These are phyloP conservation scores for Dasypogon diadema DNA, from an alignment of 2,888 invertebrate species.

Conservation along the genomic window DNA sequence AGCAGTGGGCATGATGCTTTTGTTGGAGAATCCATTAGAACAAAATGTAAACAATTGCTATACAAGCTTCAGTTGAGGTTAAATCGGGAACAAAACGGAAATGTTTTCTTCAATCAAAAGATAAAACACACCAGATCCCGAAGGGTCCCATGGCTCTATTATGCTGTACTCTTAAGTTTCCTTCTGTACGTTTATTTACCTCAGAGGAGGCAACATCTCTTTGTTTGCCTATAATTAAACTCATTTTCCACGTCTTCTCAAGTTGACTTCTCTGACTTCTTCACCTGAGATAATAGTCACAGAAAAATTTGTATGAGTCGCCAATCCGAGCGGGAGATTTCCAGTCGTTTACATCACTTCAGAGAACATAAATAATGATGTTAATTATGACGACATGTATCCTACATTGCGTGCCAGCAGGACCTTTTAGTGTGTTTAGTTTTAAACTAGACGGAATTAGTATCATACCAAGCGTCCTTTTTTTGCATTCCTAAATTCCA, in stretches of 20 bases:
- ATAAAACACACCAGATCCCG: not conserved
- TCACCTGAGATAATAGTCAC: not conserved
- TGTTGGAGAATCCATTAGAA: no score
- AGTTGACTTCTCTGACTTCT: not conserved
- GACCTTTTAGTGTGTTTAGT: no score
- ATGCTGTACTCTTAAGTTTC: not conserved
- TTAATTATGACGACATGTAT: not conserved
- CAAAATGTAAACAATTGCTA: no score
- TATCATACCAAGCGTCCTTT: no score
- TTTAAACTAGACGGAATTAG: no score
- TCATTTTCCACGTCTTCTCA: not conserved
- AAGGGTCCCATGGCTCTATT: slow-evolving; percentile 3
- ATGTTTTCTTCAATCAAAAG: slow-evolving; percentile 23
- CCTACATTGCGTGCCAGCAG: not conserved
- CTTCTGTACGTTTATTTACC: slow-evolving; percentile 8
- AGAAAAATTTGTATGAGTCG: not conserved
- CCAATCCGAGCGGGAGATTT: not conserved
- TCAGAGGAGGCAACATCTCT: not conserved
- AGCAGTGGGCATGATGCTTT: not conserved
- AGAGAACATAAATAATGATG: slow-evolving; percentile 8
- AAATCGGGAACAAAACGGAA: not conserved
- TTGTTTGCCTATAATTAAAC: slow-evolving; percentile 8
- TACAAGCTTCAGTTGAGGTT: no score
- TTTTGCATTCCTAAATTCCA: no score
- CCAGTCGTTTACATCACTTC: not conserved